Conservation (phyloP, 30 jellyfish, hydroid and myxozoan genomes). For the Rhopilema esculentum region DNA sequence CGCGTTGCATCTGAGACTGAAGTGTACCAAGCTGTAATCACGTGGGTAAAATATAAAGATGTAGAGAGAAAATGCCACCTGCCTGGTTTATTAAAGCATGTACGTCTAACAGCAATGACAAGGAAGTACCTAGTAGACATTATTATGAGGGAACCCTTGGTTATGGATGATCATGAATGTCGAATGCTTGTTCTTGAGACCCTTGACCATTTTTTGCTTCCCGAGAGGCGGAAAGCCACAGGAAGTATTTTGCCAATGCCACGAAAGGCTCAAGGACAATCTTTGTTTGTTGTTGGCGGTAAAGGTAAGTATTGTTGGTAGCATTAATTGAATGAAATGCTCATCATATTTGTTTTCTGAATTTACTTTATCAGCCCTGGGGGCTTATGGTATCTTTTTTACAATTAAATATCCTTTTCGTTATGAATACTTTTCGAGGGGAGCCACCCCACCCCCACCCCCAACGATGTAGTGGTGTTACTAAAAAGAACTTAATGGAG, state of each 20-base stretch:
- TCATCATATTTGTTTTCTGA: too few relatives aligned
- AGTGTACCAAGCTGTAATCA: conserved; percentile 78
- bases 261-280: conserved; percentile 56
- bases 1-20: conserved; percentile 86
- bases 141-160: conserved; percentile 70
- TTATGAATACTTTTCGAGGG: too few relatives aligned
- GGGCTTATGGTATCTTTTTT: too few relatives aligned
- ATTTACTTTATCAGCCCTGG: too few relatives aligned
- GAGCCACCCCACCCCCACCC: too few relatives aligned
- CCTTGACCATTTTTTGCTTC: conserved; percentile 74
- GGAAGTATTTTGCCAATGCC: conserved; percentile 21
- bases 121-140: conserved; percentile 82
- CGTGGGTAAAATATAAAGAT: conserved; percentile 69
- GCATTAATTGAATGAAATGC: too few relatives aligned
- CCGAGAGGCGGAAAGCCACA: conserved; percentile 64
- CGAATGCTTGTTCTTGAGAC: conserved; percentile 67
- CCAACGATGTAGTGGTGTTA: too few relatives aligned
- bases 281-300: conserved; percentile 84
- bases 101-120: conserved; percentile 73
- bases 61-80: conserved; percentile 41
- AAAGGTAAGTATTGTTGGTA: conserved; percentile 60
- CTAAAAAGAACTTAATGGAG: too few relatives aligned
- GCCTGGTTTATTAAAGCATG: conserved; percentile 54
- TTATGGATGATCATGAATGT: conserved; percentile 75
- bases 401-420: too few relatives aligned